Evolutionary conservation across 1,140 invertebrate species (phyloP), one percentile per base, ranked within the genome.

Genomic region (Scaptomyza hsui): DNA sequence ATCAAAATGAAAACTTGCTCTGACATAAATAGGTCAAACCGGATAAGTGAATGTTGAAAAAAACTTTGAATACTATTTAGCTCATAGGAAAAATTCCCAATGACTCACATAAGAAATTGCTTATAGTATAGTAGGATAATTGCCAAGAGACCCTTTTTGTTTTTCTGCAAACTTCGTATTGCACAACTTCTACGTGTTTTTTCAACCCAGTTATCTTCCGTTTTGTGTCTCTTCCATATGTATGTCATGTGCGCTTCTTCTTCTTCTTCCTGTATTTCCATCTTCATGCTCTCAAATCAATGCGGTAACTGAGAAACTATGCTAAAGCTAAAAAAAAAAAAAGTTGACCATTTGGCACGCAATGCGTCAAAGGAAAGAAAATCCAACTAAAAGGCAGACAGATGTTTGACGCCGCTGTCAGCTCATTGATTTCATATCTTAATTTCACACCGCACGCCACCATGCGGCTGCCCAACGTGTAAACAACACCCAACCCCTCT

Each of bases 381-480:
- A 32, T 12, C 7, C 29, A 15, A 13, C 13, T 29, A 37, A 29
- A 29, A 7, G 15, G 13, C 53, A 47, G 59, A 45, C 39, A 42
- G 61, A 62, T 60, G 29, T 45, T 41, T 19, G 9, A 42, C 45
- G 44, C 18, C 35, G 24, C 49, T 52, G 57, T 42, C 37, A 32
- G 51, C 63, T 73, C 59, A 85, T 83, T 76, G 81, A 80, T 86
- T 85, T 76, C 68, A 64, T 52, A 67, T 76, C 57, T 44, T 63
- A 72, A 75, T 77, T 47, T 76, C 55, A 59, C 41, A 37, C 53
- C 19, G 19, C 19, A 21, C 19, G 19, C 19, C 1, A 21, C 19
- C 19, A 21, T 29, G 26, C 26, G 26, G 15, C n/a, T 15, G n/a
- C 37, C 10, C 18, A 52, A 49, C n/a, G 26, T 29, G 48, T 32